These are phyloP conservation scores for Limnephilus marmoratus DNA, from an alignment of 2,888 invertebrate species.

Conservation along the genomic window DNA sequence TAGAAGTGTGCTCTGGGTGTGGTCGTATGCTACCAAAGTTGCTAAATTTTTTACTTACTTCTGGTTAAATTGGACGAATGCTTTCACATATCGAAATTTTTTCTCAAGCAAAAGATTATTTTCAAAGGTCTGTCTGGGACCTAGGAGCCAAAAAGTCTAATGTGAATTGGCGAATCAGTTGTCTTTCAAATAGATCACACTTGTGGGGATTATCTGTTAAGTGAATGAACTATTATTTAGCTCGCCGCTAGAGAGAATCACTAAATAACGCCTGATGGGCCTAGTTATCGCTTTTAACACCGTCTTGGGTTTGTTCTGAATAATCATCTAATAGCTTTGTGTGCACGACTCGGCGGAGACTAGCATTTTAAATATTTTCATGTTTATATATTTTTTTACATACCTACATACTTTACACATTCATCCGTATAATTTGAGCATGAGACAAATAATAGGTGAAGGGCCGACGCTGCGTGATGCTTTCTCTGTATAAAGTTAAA, in stretches of 20 bases:
- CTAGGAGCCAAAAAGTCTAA: too few relatives aligned
- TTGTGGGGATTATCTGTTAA: background rate
- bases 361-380: conserved; percentile 65
- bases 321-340: conserved; percentile 66
- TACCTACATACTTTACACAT: conserved; percentile 54
- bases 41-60: background rate
- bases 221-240: background rate
- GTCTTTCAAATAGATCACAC: background rate
- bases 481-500: conserved; percentile 62
- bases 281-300: conserved; percentile 61
- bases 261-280: background rate
- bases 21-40: background rate
- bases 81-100: too few relatives aligned
- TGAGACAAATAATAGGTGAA: conserved; percentile 66
- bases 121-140: too few relatives aligned
- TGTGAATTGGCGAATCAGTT: too few relatives aligned
- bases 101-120: too few relatives aligned
- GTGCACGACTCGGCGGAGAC: conserved; percentile 66
- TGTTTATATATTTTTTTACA: conserved; percentile 52
- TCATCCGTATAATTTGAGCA: conserved; percentile 63
- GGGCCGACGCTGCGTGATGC: conserved; percentile 65
- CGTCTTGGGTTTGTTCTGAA: conserved; percentile 63
- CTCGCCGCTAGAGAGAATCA: background rate
- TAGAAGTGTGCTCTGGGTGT: background rate
- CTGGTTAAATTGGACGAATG: background rate